Conservation (phyloP, 2,888 invertebrate genomes). For the Corythucha ciliata region DNA sequence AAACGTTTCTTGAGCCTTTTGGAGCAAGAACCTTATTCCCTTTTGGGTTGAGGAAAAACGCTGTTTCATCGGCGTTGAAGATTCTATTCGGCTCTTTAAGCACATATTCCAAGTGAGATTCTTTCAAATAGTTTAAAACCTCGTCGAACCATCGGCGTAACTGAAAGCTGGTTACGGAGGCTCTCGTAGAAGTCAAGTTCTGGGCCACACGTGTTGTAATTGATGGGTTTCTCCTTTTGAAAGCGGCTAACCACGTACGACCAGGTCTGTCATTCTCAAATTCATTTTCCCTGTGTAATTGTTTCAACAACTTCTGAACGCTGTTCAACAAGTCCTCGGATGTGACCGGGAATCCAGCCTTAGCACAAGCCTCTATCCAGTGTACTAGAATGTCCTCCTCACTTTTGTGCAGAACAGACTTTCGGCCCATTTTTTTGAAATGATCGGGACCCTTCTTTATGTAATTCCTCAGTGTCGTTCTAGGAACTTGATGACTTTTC, state of each 20-base stretch:
- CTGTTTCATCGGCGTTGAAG: conserved; percentile 40
- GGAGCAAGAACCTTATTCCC: background rate
- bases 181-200: conserved; percentile 16
- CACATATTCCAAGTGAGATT: conserved; percentile 31
- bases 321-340: conserved; percentile 31
- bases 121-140: conserved; percentile 35
- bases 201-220: too few species aligned
- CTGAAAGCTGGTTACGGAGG: conserved; percentile 36
- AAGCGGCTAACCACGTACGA: conserved; percentile 30
- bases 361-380: conserved; percentile 30
- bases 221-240: too few species aligned
- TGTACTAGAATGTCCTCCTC: conserved; percentile 30
- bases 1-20: conserved; percentile 30
- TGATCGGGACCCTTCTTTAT: conserved; percentile 5
- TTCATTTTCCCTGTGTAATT: conserved; percentile 28
- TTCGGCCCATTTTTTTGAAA: conserved; percentile 12
- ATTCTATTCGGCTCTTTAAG: conserved; percentile 36
- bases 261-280: conserved; percentile 29
- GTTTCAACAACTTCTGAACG: conserved; percentile 26
- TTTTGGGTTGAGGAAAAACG: conserved; percentile 34
- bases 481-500: background rate
- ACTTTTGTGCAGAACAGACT: conserved; percentile 1
- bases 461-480: conserved; percentile 5
- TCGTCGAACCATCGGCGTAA: conserved; percentile 38
- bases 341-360: conserved; percentile 31